Conservation (phyloP, 2,888 invertebrate species). For the Penaeus monodon region DNA sequence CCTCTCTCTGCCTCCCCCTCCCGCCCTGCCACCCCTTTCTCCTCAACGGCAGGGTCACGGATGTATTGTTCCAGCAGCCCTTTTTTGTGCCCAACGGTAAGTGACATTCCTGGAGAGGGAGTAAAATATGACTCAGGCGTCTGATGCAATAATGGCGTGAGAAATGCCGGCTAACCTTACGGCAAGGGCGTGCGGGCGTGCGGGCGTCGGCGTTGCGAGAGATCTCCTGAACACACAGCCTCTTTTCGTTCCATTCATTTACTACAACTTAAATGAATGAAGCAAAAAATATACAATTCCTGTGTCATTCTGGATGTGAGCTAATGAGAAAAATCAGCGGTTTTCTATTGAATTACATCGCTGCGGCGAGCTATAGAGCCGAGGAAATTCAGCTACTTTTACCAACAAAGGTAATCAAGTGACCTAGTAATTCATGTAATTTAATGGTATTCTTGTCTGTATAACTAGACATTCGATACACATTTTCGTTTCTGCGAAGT, state of each 20-base stretch:
- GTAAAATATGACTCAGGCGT: not conserved
- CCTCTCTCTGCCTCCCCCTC: not conserved
- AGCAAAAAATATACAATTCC: not conserved
- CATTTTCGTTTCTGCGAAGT: too few relatives aligned
- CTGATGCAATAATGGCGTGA: constrained; percentile 18
- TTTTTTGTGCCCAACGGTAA: constrained; percentile 2
- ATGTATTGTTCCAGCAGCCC: too few relatives aligned
- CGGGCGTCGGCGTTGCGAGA: too few relatives aligned
- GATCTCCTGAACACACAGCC: not conserved
- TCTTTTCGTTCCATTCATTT: not conserved
- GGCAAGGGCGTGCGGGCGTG: not conserved
- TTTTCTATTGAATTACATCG: too few relatives aligned
- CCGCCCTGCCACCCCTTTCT: not conserved
- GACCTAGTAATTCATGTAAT: too few relatives aligned
- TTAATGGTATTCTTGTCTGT: too few relatives aligned
- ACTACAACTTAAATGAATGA: not conserved
- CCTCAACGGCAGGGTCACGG: not conserved
- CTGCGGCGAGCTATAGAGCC: too few relatives aligned
- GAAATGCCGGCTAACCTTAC: constrained; percentile 7
- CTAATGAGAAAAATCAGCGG: too few relatives aligned
- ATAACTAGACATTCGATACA: too few relatives aligned
- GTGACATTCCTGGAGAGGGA: constrained; percentile 12
- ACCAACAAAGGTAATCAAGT: too few relatives aligned
- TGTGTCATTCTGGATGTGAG: too few relatives aligned
- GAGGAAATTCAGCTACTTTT: too few relatives aligned